These are phyloP conservation scores for Microplitis manilae DNA, from an alignment of 2,888 invertebrate species.

Conservation along the genomic window DNA sequence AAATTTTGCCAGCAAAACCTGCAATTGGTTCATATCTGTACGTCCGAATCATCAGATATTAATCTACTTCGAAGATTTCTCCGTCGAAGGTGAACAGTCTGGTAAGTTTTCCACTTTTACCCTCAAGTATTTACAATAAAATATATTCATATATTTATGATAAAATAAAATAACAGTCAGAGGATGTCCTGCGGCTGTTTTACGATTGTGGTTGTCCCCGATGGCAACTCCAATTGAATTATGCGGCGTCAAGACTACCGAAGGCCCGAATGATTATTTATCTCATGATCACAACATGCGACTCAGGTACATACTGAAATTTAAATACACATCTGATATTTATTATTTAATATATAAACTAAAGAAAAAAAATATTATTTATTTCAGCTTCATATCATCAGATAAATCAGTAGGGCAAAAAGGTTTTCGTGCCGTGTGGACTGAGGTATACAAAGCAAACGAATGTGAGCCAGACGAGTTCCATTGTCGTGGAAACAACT, in stretches of 20 bases:
- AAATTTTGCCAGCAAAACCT: conserved; percentile 88
- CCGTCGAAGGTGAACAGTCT: conserved; percentile 93
- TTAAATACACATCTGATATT: conserved; percentile 16
- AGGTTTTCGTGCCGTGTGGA: conserved; percentile 96
- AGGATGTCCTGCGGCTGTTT: conserved; percentile 92
- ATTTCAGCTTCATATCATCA: conserved; percentile 90
- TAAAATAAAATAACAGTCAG: conserved; percentile 75
- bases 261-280: conserved; percentile 86
- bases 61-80: conserved; percentile 92
- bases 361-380: conserved; percentile 25
- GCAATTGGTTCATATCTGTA: conserved; percentile 97
- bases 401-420: conserved; percentile 95
- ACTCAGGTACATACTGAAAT: conserved; percentile 77
- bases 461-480: conserved; percentile 77
- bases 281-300: conserved; percentile 90
- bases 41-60: conserved; percentile 89
- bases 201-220: conserved; percentile 89
- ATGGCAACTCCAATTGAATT: conserved; percentile 88
- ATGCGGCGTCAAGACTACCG: conserved; percentile 86
- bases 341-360: conserved; percentile 4
- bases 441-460: conserved; percentile 83
- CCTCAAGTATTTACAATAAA: not conserved
- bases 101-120: conserved; percentile 73
- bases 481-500: conserved; percentile 80
- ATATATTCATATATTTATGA: conserved; percentile 10